Base-by-base conservation (phyloP, 2,888 invertebrate genomes). In the Melipona bicolor region DNA sequence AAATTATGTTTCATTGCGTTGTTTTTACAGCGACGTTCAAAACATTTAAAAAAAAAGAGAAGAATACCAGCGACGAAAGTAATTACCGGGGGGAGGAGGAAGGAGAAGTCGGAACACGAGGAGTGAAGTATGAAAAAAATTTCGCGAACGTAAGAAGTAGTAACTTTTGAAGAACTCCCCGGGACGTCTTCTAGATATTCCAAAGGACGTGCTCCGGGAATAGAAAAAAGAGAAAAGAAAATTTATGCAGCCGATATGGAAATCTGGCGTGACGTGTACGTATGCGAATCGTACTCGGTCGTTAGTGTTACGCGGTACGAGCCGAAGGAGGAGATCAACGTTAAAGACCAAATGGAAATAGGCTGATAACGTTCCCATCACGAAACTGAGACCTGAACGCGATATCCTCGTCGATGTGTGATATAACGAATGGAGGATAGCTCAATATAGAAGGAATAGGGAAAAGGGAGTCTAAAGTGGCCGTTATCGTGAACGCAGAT, bases 401-500 rank as follows among this genome's bases (percentile, higher is more conserved):
- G 81, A 82, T 73, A 65, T 15, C 64, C 65, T 74, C 77, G 77
- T 76, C 78, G 71, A 79, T 52, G 73, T 75, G 52, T 19, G 62
- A 71, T 67, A 83, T 80, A 81, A 74, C 54, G 81, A 67, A 81
- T 73, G 73, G 43, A 49, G 36, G 65, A 68, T 84, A 77, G 81
- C 49, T 79, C 27, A 59, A n/a, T 84, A 82, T 56, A 72, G 74
- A 76, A 77, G 81, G 73, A 84, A 84, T 68, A 81, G 49, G 77
- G 70, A 68, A 81, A 87, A 67, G 75, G 77, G 72, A 69, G 78
- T 86, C 71, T 88, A 88, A 89, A 84, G 88, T 76, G 79, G 81
- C 32, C n/a, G 32, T 19, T 89, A 89, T 89, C 88, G 69, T 3
- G 62, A 84, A 84, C 82, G 88, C 88, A 82, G 78, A 89, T 89